A percentile compares a stretch with the other conserved stretches of the same genome.
Evolutionary conservation across 2,113 vertebrate genomes (phyloP).

Genomic region (Pycnonotus jocosus): DNA sequence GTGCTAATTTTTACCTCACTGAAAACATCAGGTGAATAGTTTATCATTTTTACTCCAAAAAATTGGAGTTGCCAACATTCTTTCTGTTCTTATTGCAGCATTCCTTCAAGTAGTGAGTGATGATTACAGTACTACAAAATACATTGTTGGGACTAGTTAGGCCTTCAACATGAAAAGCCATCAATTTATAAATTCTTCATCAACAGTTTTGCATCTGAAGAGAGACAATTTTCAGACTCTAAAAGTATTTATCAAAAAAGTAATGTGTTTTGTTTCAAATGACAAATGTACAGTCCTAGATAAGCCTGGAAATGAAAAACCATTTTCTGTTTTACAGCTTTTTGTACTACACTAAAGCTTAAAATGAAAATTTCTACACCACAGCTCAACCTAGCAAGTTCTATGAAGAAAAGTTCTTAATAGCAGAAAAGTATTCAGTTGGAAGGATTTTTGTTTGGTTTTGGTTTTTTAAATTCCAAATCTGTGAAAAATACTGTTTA

Average conservation of each 20-base stretch:
- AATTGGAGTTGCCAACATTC: not conserved
- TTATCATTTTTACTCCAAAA: not conserved
- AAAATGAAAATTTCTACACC: not conserved
- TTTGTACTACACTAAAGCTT: not conserved
- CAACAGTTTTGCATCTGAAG: not conserved
- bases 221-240: not conserved
- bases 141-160: not conserved
- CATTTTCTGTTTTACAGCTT: not conserved
- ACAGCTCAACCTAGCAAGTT: not conserved
- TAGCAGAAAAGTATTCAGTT: not conserved
- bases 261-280: not conserved
- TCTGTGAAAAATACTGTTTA: not conserved
- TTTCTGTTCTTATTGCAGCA: not conserved
- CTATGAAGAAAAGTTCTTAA: not conserved
- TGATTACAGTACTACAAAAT: not conserved
- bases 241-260: not conserved
- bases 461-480: not conserved
- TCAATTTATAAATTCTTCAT: not conserved
- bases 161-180: not conserved
- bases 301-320: not conserved
- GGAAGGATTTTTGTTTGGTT: not conserved
- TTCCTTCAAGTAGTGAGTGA: not conserved
- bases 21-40: not conserved
- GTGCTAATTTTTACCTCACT: not conserved
- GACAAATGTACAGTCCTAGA: not conserved